phyloP scores from a whole-genome alignment of 2,113 vertebrate species.

The Opisthocomus hoazin region DNA sequence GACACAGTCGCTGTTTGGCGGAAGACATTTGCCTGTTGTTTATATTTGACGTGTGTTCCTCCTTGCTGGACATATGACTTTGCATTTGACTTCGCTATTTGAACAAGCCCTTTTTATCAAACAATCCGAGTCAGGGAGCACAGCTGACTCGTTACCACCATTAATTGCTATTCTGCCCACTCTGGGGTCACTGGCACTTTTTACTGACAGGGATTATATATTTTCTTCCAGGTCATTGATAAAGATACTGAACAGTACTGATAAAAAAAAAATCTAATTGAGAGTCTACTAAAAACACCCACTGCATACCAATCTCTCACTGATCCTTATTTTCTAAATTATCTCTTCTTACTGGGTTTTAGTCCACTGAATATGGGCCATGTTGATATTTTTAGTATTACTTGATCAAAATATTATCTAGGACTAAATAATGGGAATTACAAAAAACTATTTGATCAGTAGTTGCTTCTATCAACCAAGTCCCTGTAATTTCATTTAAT shows the following conservation, averaged over 20 bases:
- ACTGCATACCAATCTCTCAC: neutral
- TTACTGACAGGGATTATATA: neutral
- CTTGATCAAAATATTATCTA: neutral
- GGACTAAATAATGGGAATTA: neutral
- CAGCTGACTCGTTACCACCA: neutral
- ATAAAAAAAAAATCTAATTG: neutral
- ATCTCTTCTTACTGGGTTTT: neutral
- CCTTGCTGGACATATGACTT: neutral
- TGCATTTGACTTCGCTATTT: neutral
- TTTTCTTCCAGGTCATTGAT: neutral
- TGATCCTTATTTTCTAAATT: neutral
- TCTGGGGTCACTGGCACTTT: neutral
- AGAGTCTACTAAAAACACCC: neutral
- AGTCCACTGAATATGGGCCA: neutral
- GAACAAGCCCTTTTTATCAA: neutral
- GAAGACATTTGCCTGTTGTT: conserved; percentile 15
- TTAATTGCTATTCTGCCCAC: neutral
- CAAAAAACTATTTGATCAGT: neutral
- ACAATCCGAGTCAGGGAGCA: neutral
- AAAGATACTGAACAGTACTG: neutral
- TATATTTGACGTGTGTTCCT: neutral
- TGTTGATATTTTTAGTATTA: neutral
- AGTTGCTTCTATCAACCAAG: neutral
- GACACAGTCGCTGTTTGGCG: neutral
- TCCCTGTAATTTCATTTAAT: neutral